A percentile compares a stretch with the other conserved stretches of the same genome.
phyloP scores from a whole-genome alignment of 2,113 vertebrate genomes.

The Solenodon paradoxus region DNA sequence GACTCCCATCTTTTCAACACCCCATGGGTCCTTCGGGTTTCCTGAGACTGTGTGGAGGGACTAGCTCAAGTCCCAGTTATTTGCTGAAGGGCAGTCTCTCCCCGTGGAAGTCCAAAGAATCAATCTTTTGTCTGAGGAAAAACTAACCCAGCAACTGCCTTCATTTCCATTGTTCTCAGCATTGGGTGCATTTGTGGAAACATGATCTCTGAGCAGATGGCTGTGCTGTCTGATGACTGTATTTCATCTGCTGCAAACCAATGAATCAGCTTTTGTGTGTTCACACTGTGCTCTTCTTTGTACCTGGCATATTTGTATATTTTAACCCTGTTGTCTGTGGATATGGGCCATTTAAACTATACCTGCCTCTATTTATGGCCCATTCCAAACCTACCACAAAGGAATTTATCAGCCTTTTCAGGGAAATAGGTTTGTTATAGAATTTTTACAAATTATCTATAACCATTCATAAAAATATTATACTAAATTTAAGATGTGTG shows the following conservation, averaged over 20 bases:
- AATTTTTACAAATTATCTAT: neutral
- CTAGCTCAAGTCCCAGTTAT: neutral
- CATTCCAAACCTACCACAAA: neutral
- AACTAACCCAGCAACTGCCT: neutral
- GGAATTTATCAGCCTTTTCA: neutral
- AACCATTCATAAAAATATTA: conserved; percentile 19
- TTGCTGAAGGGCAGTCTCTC: neutral
- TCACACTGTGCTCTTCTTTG: neutral
- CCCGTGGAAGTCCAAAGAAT: neutral
- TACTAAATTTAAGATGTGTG: neutral
- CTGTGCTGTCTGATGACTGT: neutral
- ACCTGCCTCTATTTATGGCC: neutral
- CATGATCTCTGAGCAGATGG: neutral
- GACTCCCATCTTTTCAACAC: neutral
- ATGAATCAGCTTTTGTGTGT: neutral
- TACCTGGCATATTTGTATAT: conserved; percentile 21
- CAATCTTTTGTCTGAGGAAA: neutral
- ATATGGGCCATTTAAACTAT: neutral
- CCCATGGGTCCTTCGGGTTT: neutral
- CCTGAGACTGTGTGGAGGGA: neutral
- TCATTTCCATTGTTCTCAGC: neutral
- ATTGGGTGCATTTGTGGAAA: neutral
- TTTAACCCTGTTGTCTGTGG: neutral
- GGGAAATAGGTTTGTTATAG: neutral
- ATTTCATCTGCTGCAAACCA: neutral